Evolutionary conservation across 2,113 vertebrate species (phyloP).

Genomic region (Oreochromis spilurus): DNA sequence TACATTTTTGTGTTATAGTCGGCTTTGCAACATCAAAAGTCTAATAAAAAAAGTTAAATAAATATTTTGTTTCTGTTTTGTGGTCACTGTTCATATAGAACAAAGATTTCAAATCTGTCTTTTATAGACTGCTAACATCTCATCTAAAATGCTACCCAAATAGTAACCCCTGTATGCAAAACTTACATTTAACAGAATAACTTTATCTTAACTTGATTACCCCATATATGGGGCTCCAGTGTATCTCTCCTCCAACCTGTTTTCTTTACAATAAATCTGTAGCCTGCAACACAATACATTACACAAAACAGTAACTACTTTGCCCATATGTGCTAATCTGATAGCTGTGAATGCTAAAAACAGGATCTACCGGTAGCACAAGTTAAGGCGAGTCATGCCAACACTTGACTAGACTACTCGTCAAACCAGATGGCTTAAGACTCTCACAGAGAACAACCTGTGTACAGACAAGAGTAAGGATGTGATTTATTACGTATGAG

Average conservation of each 20-base stretch:
- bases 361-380: not conserved
- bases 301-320: not conserved
- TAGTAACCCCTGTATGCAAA: not conserved
- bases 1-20: not conserved
- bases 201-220: not conserved
- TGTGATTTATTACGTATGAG: not conserved
- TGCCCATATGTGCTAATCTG: not conserved
- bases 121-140: not conserved
- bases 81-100: not conserved
- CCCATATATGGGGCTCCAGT: not conserved
- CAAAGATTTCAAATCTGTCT: not conserved
- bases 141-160: not conserved
- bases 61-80: not conserved
- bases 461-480: not conserved
- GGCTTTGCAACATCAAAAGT: not conserved
- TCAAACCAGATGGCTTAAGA: not conserved
- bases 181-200: not conserved
- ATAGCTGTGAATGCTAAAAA: not conserved
- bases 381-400: not conserved
- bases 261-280: not conserved
- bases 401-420: not conserved
- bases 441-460: not conserved
- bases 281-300: not conserved
- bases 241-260: not conserved
- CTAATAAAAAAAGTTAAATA: not conserved